phyloP scores from a whole-genome alignment of 2,888 invertebrate genomes.

The Eumerus sabulonum region DNA sequence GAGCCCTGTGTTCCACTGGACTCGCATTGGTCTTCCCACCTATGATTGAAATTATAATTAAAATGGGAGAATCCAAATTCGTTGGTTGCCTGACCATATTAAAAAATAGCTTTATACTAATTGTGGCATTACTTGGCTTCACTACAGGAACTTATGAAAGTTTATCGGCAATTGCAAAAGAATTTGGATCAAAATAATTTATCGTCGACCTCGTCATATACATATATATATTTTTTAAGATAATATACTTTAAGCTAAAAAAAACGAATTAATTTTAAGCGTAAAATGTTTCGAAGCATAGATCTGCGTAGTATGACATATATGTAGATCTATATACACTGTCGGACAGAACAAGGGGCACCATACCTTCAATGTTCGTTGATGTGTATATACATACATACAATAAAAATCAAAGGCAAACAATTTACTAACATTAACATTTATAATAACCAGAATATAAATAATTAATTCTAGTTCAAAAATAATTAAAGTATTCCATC shows the following conservation, averaged over 20 bases:
- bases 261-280: constrained; percentile 24
- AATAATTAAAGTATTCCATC: too few relatives aligned
- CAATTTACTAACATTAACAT: too few relatives aligned
- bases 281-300: too few relatives aligned
- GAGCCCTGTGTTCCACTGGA: constrained; percentile 92
- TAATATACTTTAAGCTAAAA: constrained; percentile 19
- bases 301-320: too few relatives aligned
- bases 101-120: constrained; percentile 84
- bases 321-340: too few relatives aligned
- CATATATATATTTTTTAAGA: constrained; percentile 14
- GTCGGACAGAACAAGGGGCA: too few relatives aligned
- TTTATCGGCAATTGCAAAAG: constrained; percentile 80
- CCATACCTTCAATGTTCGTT: too few relatives aligned
- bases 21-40: constrained; percentile 94
- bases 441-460: too few relatives aligned
- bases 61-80: constrained; percentile 82
- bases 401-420: too few relatives aligned
- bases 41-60: constrained; percentile 88
- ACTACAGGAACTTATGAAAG: constrained; percentile 88
- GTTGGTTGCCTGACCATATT: constrained; percentile 79
- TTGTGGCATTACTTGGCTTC: constrained; percentile 85
- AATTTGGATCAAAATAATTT: constrained; percentile 44
- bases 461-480: too few relatives aligned
- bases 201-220: too few relatives aligned
- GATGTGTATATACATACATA: too few relatives aligned